phyloP scores from a whole-genome alignment of 2,113 vertebrate species.

The Albula glossodonta region DNA sequence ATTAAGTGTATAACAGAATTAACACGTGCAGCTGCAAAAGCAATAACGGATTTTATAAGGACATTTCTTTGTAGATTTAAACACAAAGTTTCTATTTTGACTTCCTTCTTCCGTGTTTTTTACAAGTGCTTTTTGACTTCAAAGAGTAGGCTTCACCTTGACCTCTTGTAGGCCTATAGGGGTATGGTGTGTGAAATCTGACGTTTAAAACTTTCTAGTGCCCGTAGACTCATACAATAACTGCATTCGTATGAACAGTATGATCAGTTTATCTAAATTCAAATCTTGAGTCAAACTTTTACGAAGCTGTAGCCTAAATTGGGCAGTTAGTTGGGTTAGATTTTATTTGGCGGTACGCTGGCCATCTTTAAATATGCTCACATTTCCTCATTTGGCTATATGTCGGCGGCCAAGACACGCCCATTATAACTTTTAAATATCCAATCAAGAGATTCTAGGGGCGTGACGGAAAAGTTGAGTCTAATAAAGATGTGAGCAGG shows the following conservation, averaged over 20 bases:
- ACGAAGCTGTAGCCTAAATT: neutral
- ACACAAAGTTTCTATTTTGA: neutral
- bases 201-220: too few relatives aligned
- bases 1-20: neutral
- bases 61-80: neutral
- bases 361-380: conserved; percentile 13
- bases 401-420: conserved; percentile 4
- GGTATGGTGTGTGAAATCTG: too few relatives aligned
- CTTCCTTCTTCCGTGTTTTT: too few relatives aligned
- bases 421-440: neutral
- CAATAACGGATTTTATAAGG: neutral
- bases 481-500: neutral
- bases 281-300: neutral
- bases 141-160: too few relatives aligned
- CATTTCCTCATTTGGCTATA: conserved; percentile 21
- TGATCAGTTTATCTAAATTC: neutral
- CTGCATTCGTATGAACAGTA: too few relatives aligned
- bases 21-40: neutral
- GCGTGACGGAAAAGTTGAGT: neutral
- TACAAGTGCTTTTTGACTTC: too few relatives aligned
- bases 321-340: neutral
- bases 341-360: neutral
- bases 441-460: neutral
- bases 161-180: too few relatives aligned
- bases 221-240: too few relatives aligned